Evolutionary conservation across 2,888 invertebrate species (phyloP).

Genomic region (Timema cristinae): DNA sequence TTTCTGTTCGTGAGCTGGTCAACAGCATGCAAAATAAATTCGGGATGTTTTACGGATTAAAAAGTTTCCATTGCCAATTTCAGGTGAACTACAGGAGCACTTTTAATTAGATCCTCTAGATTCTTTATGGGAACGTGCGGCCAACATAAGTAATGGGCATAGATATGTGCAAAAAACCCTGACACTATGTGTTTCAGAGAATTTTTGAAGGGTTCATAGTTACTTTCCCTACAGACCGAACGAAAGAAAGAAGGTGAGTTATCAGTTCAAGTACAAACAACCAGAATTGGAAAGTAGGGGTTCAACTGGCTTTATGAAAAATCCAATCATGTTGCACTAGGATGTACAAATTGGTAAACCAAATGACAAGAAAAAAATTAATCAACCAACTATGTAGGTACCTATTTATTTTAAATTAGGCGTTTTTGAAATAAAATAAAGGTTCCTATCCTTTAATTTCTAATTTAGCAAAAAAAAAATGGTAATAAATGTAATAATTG

Average conservation of each 20-base stretch:
- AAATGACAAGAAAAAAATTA: too few species aligned
- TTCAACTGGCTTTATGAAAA: not conserved
- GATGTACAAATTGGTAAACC: too few species aligned
- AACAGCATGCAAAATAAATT: not conserved
- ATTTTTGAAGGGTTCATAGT: not conserved
- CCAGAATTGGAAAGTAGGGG: not conserved
- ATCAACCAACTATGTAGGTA: too few species aligned
- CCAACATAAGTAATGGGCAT: conserved; percentile 2
- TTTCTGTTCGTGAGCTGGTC: conserved; percentile 1
- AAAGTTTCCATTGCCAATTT: not conserved
- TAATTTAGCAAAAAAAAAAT: too few species aligned
- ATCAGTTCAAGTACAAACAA: too few species aligned
- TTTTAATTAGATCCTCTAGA: not conserved
- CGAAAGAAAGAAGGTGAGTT: not conserved
- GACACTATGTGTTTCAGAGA: not conserved
- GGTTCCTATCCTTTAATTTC: too few species aligned
- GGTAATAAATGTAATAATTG: too few species aligned
- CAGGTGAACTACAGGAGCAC: not conserved
- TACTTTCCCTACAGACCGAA: not conserved
- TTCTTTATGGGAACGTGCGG: not conserved
- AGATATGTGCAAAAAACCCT: not conserved
- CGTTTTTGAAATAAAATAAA: too few species aligned
- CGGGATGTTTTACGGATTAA: not conserved
- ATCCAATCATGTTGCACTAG: not conserved
- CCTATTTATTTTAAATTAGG: too few species aligned